These are phyloP conservation scores for Eurypyga helias DNA, from an alignment of 2,113 vertebrate genomes.

Conservation along the genomic window DNA sequence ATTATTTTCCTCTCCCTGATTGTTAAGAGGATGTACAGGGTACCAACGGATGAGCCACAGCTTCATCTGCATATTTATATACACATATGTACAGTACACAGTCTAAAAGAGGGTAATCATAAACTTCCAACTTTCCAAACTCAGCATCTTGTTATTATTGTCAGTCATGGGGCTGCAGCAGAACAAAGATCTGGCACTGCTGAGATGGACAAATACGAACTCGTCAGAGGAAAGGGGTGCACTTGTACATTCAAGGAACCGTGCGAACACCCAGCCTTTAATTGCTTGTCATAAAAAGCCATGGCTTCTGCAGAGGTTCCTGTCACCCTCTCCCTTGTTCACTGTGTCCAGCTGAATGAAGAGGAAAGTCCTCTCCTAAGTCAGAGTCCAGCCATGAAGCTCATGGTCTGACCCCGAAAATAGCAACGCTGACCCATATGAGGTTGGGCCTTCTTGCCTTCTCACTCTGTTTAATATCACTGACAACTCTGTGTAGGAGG, in stretches of 20 bases:
- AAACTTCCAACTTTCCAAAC: neutral
- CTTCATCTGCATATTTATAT: neutral
- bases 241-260: neutral
- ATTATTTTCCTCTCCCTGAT: neutral
- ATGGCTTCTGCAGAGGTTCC: neutral
- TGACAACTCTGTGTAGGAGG: constrained; percentile 5
- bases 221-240: neutral
- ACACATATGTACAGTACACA: neutral
- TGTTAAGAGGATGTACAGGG: neutral
- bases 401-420: neutral
- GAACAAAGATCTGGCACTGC: neutral
- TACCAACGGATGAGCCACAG: neutral
- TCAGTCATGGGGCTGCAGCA: neutral
- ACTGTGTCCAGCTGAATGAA: neutral
- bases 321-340: neutral
- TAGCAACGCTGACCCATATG: neutral
- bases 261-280: neutral
- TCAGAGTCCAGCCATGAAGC: neutral
- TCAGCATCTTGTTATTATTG: neutral
- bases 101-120: neutral
- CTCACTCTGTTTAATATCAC: constrained; percentile 13
- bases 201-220: neutral
- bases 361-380: neutral
- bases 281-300: neutral
- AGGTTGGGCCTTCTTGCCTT: neutral